Evolutionary conservation across 1,140 invertebrate genomes (phyloP), one percentile per base, ranked within the genome.

Genomic region (Pollicipes pollicipes): DNA sequence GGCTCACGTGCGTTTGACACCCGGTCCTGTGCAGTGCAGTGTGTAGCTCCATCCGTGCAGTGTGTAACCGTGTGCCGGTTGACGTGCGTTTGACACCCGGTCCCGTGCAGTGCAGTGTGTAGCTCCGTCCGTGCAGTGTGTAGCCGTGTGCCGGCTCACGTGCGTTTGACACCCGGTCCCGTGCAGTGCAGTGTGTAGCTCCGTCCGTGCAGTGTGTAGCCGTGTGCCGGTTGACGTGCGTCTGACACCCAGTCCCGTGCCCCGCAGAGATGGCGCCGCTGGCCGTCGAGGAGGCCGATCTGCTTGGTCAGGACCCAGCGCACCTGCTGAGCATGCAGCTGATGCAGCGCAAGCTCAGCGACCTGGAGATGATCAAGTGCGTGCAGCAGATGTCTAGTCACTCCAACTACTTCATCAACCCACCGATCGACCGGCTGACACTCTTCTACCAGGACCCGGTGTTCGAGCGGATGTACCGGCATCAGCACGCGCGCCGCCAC

Each of bases 31-130:
- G 4, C 4, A 6, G 32, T 35, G 16, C 32, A 6, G 4, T 6
- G 4, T 35, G 32, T 35, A 16, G 4, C 45, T 2, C 17, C 45
- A 17, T 6, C 10, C 21, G 17, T 21, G 2, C 17, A 10, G 13
- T 21, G 6, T 58, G 45, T 58, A 10, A 10, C 45, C 45, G 10
- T 6, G 45, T 6, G 45, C 6, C 17, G 13, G 10, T 24, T 58
- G 17, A 6, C 10, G 45, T 21, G 21, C 45, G 2, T 3, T 21
- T 58, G 45, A 58, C 45, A 2, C 92, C 3, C 94, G 94, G 77
- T 97, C 97, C 82, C 97, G 93, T 3, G 91, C 95, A n/a, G 78
- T 96, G 97, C 80, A 92, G 96, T 77, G 89, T 89, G 76, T 85
- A 92, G 73, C 92, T 93, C 0, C 32, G 4, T 35, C 16, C 4